Evolutionary conservation across 2,797 vertebrate genomes (phyloP), one percentile per base, ranked within the genome.

Genomic region (Micromesistius poutassou): DNA sequence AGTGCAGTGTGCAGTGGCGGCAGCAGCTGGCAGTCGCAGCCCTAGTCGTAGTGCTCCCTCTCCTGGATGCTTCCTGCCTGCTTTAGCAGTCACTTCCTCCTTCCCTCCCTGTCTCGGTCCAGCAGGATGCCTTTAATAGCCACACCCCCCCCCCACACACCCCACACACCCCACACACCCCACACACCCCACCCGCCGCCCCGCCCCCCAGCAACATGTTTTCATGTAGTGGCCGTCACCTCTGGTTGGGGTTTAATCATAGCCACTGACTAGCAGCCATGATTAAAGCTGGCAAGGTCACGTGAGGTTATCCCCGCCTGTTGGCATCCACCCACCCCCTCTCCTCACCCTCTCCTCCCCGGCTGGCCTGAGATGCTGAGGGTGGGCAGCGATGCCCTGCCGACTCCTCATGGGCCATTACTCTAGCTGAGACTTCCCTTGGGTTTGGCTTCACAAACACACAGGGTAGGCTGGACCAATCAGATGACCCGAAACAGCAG

Each of bases 201-300:
- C 40, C 40, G 0, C 81, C 70, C 62, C n/a, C 62, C 19, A 62
- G 62, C 25, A 68, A 28, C 25, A 6, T 68, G 62, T 68, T 68
- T 25, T 68, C 62, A 68, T 62, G 62, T 68, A 28, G 62, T 10
- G 25, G 5, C 55, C n/a, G n/a, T 28, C 62, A 68, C 62, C 62
- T 68, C 62, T 68, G 9, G 62, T 68, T 68, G 62, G 62, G 62
- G n/a, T 68, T 68, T 68, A 68, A 68, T 28, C 62, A 68, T 6
- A 10, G 62, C 62, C 85, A 71, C 82, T 80, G 86, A 86, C 77
- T 78, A 89, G 82, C 85, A 85, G 80, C 86, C 87, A 88, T 90
- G 80, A 89, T 87, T 81, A 81, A 90, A 90, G 82, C 85, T 89
- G 86, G 88, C 92, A 94, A 94, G 93, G 93, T 94, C 92, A 91